Base-by-base conservation (phyloP, 2,797 vertebrate species). In the Emydoidea blandingii region DNA sequence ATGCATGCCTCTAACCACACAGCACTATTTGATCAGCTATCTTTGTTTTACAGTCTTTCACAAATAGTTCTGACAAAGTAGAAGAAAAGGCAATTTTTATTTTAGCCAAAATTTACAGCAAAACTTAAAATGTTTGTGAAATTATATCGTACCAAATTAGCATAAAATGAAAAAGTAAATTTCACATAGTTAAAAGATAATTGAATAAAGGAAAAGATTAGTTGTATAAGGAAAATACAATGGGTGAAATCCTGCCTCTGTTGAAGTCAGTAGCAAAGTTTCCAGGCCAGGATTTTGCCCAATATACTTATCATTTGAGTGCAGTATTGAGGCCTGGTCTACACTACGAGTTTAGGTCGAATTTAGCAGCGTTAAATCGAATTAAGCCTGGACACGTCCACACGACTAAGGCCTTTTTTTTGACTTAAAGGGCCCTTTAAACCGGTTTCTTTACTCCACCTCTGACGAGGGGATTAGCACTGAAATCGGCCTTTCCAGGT, bases 51-150 rank as follows among this genome's bases (percentile, higher is more conserved):
- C 65, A 62, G 68, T 0, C 1, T 6, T 88, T 93, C 44, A 56
- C 47, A 95, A 56, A 27, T 85, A 91, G 74, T 91, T 93, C 50
- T 82, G 7, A 83, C 37, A 23, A 84, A 84, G 9, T 72, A 15
- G 14, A 83, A 47, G 29, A 74, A 25, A 34, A 53, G 31, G 29
- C 79, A 34, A 19, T 19, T 81, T 81, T 81, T 81, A 50, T 8
- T 54, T 5, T 12, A 65, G 41, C 3, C 50, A 82, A 88, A 50
- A 8, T 80, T 23, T 65, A 29, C 49, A 47, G 12, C 86, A 87
- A 87, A 25, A 88, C 2, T 15, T 12, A 83, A 37, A 88, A 87
- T 3, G 82, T 4, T 21, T 85, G 59, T 86, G 52, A 91, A 87
- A 8, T 91, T 81, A 14, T 23, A 34, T 15, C 65, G 18, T 16